Base-by-base conservation (phyloP, 2,113 vertebrate species). In the Ovibos moschatus region DNA sequence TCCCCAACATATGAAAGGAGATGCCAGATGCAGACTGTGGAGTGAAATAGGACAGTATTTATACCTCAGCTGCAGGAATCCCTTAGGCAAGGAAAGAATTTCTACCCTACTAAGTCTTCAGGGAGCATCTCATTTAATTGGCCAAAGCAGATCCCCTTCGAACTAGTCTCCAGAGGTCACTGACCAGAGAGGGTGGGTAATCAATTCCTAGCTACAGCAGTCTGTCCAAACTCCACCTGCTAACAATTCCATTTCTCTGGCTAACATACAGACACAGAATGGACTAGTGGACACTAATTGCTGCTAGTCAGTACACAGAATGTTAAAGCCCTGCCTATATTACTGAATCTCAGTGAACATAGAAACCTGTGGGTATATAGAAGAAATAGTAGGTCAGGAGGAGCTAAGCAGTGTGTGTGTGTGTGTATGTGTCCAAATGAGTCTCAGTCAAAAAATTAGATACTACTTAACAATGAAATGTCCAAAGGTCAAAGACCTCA, bases 391-490 rank as follows among this genome's bases (percentile, higher is more conserved):
- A 88, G 21, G 40, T 62, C 55, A 87, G 88, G 62, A 91, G 9
- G n/a, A 82, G 1, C 14, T 62, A 83, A 87, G 23, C 45, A 23
- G 45, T 53, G 7, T 11, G 51, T 17, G n/a, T n/a, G 7, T 51
- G 57, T 51, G 57, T 58, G 4, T 50, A 13, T 50, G 60, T 43
- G 7, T 51, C 3, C 51, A 36, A 30, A 17, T 92, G 71, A 83
- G 84, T 95, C 67, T 67, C 62, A 90, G 50, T 87, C 57, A 93
- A 81, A 94, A 96, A 97, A 55, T 76, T 85, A 91, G 36, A 45
- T 74, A 93, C 90, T 94, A 91, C 93, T 79, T 91, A 96, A 87
- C 40, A 89, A 28, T 33, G 36, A 86, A 91, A n/a, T 33, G 23
- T 88, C 23, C 81, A 93, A n/a, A 95, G 51, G 40, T 96, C 76